Evolutionary conservation across 1,140 invertebrate species (phyloP).

Genomic region (Temnothorax curvispinosus): DNA sequence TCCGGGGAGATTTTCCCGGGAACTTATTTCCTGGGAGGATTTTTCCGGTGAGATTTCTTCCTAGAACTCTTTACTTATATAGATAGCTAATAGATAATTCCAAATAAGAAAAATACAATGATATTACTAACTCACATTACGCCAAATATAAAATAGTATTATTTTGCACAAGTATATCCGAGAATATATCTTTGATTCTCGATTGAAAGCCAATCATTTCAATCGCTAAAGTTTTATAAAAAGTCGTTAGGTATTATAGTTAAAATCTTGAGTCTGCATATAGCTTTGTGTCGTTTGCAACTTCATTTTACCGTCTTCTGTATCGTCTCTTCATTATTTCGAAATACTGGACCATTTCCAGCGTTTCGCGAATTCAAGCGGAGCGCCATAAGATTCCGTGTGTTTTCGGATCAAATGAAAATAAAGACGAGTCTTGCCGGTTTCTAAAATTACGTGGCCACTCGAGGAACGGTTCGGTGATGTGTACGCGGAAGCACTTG

Average conservation of each 20-base stretch:
- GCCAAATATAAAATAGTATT: neutral
- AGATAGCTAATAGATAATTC: neutral
- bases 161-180: neutral
- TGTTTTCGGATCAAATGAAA: slow-evolving; percentile 60
- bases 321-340: neutral
- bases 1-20: no score
- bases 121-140: neutral
- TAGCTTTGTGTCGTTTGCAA: neutral
- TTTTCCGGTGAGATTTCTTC: no score
- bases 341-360: neutral
- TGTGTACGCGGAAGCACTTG: neutral
- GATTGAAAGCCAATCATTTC: neutral
- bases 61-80: neutral
- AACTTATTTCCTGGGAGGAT: no score
- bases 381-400: neutral
- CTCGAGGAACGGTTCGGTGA: slow-evolving; percentile 26
- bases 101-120: neutral
- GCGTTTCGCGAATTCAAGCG: neutral
- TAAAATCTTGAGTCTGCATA: neutral
- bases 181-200: neutral
- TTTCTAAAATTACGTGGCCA: slow-evolving; percentile 73
- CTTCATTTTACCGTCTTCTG: neutral
- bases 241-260: neutral
- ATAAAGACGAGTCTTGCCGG: slow-evolving; percentile 70
- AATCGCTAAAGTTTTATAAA: neutral